Base-by-base conservation (phyloP, 2,113 vertebrate species). In the Noctilio leporinus region DNA sequence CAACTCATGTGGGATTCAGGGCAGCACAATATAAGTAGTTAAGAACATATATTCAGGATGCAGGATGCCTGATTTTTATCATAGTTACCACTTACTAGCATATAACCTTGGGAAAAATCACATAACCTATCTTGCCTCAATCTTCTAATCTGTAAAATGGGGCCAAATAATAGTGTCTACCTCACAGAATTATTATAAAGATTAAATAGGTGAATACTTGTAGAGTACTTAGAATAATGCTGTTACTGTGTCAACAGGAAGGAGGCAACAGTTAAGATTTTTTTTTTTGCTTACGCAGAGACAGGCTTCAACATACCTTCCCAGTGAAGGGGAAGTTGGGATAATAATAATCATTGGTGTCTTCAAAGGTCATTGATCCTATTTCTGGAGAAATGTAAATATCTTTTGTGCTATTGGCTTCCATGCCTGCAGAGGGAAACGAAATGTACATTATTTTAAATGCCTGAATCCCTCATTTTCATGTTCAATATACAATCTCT, bases 291-390 rank as follows among this genome's bases (percentile, higher is more conserved):
- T n/a, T 86, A 4, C 40, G 14, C 17, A 82, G 83, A 86, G 76
- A 64, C 12, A 57, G 35, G 30, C 62, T 69, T 69, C 65, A 88
- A 84, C 95, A 33, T 97, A 98, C 98, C 98, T 98, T 98, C 40
- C 98, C 97, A 5, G 14, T 94, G 96, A 98, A 98, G 43, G 86
- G 87, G 53, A 97, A 97, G 89, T 95, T 98, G 76, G 91, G 7
- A 45, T 97, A 97, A 91, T 98, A 98, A 89, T 97, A 98, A 65
- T 95, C 59, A 67, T 97, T 97, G 91, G 97, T 92, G 43, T 94
- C 97, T 78, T 95, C 76, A 72, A 98, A 98, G 72, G 89, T 96
- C 30, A 91, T 96, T 33, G 95, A 95, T 70, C 97, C 97, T 0
- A 81, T 45, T 51, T 69, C 84, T 92, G 91, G 97, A 89, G 98